These are phyloP conservation scores for Lasioglossum marginatum DNA, from an alignment of 2,888 invertebrate species.

Conservation along the genomic window DNA sequence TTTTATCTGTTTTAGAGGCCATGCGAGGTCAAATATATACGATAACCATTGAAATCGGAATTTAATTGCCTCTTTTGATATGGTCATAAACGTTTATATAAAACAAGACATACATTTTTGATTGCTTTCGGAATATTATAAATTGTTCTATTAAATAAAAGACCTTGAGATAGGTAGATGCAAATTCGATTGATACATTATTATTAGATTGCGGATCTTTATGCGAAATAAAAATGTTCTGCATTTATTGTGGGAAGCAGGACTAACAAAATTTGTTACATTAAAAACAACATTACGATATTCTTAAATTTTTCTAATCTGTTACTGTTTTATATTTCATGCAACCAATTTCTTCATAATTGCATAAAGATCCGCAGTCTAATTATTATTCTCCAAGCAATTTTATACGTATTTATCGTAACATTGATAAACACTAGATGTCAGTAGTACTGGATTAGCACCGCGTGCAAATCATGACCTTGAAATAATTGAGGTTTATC, in stretches of 20 bases:
- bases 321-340: too few species aligned
- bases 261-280: too few species aligned
- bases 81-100: background rate
- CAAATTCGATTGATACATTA: background rate
- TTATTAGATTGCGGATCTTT: background rate
- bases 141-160: background rate
- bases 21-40: background rate
- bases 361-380: too few species aligned
- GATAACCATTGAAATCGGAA: background rate
- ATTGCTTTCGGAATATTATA: background rate
- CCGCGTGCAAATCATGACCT: background rate
- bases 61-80: background rate
- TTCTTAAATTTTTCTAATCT: too few species aligned
- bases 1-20: background rate
- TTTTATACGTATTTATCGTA: background rate
- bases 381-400: background rate
- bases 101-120: background rate
- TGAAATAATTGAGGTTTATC: background rate
- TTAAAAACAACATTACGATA: too few species aligned
- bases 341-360: too few species aligned
- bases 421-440: background rate
- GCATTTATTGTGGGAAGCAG: too few species aligned
- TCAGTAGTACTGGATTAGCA: slow-evolving; percentile 2
- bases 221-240: too few species aligned
- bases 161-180: background rate